These are phyloP conservation scores for Sinopyrophorus schimmeli DNA, from an alignment of 2,888 invertebrate genomes.

Conservation along the genomic window DNA sequence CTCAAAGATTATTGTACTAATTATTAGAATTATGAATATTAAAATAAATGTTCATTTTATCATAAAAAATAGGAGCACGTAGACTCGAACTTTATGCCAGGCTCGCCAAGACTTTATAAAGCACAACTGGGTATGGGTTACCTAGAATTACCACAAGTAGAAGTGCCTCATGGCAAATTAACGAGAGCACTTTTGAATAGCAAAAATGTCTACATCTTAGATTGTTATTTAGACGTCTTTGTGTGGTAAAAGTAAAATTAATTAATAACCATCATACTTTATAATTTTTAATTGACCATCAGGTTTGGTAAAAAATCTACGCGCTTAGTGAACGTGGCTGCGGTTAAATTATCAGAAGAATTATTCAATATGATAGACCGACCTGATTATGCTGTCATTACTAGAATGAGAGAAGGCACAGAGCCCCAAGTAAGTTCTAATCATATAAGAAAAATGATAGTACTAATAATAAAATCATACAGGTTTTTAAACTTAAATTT, in stretches of 20 bases:
- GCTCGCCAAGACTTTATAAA: conserved; percentile 81
- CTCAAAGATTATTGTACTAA: not conserved
- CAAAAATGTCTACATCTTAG: conserved; percentile 94
- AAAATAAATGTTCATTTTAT: conserved; percentile 25
- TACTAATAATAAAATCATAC: conserved; percentile 18
- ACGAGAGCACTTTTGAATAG: conserved; percentile 79
- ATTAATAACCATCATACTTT: not conserved
- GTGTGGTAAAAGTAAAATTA: conserved; percentile 72
- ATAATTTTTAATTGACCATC: conserved; percentile 25
- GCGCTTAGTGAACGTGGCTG: conserved; percentile 90
- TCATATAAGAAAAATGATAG: conserved; percentile 8
- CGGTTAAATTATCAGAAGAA: conserved; percentile 95
- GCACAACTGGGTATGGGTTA: conserved; percentile 98
- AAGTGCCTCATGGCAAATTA: conserved; percentile 75
- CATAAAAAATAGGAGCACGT: conserved; percentile 84
- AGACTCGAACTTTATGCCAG: conserved; percentile 65
- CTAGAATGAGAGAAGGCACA: conserved; percentile 88
- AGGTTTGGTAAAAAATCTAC: conserved; percentile 98
- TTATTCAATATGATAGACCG: conserved; percentile 92
- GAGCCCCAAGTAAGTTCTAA: conserved; percentile 70
- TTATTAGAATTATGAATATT: too few relatives aligned
- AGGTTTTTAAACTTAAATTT: conserved; percentile 97
- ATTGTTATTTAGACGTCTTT: conserved; percentile 91
- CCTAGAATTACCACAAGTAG: conserved; percentile 93
- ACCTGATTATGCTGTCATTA: conserved; percentile 84